Evolutionary conservation across 2,888 invertebrate species (phyloP).

Genomic region (Campoletis raptor): DNA sequence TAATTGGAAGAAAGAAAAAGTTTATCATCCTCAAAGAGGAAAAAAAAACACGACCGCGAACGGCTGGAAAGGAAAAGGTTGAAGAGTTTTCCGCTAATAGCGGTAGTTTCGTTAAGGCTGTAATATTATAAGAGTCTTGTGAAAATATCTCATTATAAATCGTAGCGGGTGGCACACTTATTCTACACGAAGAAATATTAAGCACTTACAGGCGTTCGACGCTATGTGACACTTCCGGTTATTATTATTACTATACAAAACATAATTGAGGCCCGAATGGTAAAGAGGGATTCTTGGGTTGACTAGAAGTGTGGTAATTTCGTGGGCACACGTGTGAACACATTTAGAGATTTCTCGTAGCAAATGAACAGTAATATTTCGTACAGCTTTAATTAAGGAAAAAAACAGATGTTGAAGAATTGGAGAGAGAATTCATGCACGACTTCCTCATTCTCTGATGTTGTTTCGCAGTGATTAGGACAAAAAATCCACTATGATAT

Average conservation of each 20-base stretch:
- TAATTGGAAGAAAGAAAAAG: constrained; percentile 9
- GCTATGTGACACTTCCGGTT: constrained; percentile 43
- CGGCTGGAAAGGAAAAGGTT: neutral
- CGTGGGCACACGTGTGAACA: constrained; percentile 12
- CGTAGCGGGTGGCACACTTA: constrained; percentile 41
- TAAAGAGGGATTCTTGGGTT: constrained; percentile 15
- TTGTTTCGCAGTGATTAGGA: constrained; percentile 26
- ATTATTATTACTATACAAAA: neutral
- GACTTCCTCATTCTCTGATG: constrained; percentile 53
- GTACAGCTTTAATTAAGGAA: constrained; percentile 19
- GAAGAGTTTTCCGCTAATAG: constrained; percentile 35
- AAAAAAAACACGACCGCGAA: neutral
- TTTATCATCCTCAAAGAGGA: neutral
- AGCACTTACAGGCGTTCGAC: constrained; percentile 37
- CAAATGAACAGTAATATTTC: constrained; percentile 26
- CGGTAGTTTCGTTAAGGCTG: neutral
- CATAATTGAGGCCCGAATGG: constrained; percentile 13
- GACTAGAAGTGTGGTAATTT: constrained; percentile 26
- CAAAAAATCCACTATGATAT: constrained; percentile 19
- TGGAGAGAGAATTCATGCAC: neutral
- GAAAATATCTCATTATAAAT: constrained; percentile 59
- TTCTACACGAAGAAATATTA: constrained; percentile 44
- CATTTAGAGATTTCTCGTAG: constrained; percentile 29
- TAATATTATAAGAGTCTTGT: constrained; percentile 20
- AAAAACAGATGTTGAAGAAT: constrained; percentile 12